Evolutionary conservation across 2,113 vertebrate species (phyloP), one percentile per base, ranked within the genome.

Genomic region (Gavialis gangeticus): DNA sequence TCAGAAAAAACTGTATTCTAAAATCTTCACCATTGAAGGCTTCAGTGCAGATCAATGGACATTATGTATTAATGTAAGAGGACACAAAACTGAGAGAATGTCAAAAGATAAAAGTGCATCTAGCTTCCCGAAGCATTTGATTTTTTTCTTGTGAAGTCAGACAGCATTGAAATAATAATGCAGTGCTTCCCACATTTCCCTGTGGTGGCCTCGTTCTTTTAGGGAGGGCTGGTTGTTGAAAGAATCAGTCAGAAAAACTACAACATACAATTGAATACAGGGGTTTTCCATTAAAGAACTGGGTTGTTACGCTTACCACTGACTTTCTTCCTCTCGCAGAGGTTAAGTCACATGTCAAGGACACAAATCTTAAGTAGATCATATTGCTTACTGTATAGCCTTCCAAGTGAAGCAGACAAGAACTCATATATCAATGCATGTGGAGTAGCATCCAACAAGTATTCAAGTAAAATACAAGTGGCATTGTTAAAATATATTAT

Each of bases 1-100:
- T n/a, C 62, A 79, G 22, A 73, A 79, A 89, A 77, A 95, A 84
- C 63, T 85, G 46, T 57, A 24, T 77, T 90, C 88, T 86, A 90
- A 86, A 82, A 24, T 84, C 91, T 96, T 92, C 92, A 62, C 87
- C 89, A 30, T 58, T 75, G 79, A 91, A 30, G 21, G 67, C 82
- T 54, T 55, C 15, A 58, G 79, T 79, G 67, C 84, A 92, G 76
- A 84, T 93, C 66, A 16, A 18, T 84, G 85, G 25, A 90, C 84
- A 58, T 88, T 92, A 90, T 2, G 1, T 81, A 89, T 89, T 90
- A 34, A 88, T 56, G 22, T 59, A 88, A 84, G 69, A 84, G 59
- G 94, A 91, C 92, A 62, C 69, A 19, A 64, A 84, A 93, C 63
- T 82, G 85, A 88, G 92, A 95, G 81, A 22, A 57, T 94, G 56